Base-by-base conservation (phyloP, 2,113 vertebrate genomes). In the Eonycteris spelaea region DNA sequence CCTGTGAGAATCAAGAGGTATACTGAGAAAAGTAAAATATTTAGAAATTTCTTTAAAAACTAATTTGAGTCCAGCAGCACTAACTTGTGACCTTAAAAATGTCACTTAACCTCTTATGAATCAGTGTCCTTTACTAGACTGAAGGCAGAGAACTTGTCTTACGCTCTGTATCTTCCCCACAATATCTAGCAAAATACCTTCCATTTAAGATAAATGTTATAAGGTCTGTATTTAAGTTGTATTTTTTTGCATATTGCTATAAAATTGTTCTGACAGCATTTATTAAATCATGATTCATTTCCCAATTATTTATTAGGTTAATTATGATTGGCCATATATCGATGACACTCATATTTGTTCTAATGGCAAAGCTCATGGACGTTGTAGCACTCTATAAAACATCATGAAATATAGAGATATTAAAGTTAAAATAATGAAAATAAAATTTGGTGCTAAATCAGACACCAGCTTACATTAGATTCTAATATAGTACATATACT, bases 361-460 rank as follows among this genome's bases (percentile, higher is more conserved):
- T 59, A 92, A 4, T 80, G 43, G 28, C 33, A 94, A 94, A 92
- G 30, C 16, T 79, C 63, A 21, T 61, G 40, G 15, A 88, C 77
- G 18, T 38, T 67, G 7, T 28, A 79, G 43, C 16, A 88, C 15
- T 87, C 38, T 79, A 13, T 33, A 77, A 35, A 93, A 51, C 18
- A 65, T 68, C 15, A 24, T 90, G 35, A 90, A 63, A 85, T 22
- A 68, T 5, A n/a, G 45, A 77, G 11, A 75, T 61, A 45, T 16
- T 82, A 82, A 95, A 38, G 40, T 77, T 86, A 92, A 84, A 95
- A 89, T 45, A 91, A 53, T 53, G 57, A 92, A 90, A 90, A 80
- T 89, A 85, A 94, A 87, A 77, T 93, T 33, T 63, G 33, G 33
- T 82, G 73, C 51, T 79, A 91, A 85, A 53, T 68, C 35, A 92